A percentile compares a stretch with the other conserved stretches of the same genome.
Evolutionary conservation across 1,140 invertebrate species (phyloP).

Genomic region (Magallana ariakensis): DNA sequence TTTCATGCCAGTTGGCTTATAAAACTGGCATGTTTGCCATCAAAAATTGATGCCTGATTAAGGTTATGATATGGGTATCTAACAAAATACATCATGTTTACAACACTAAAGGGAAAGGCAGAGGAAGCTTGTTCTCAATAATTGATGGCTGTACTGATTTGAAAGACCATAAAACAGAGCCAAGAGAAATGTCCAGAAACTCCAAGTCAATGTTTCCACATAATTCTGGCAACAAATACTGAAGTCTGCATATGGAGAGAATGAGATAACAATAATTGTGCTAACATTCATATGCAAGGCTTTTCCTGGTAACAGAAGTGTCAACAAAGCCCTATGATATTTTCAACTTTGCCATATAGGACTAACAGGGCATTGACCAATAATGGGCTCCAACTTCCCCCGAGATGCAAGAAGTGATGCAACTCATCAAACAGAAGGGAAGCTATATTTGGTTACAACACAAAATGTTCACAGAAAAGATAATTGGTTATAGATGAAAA

Average conservation of each 20-base stretch:
- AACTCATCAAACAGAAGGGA: background rate
- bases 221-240: background rate
- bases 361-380: conserved; percentile 1
- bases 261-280: background rate
- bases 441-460: background rate
- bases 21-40: conserved; percentile 33
- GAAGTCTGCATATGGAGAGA: background rate
- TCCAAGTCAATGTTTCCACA: background rate
- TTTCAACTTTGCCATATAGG: background rate
- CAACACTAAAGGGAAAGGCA: background rate
- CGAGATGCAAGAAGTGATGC: background rate
- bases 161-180: conserved; percentile 29
- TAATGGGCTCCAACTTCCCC: background rate
- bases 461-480: background rate
- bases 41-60: conserved; percentile 33
- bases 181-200: background rate
- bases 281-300: background rate
- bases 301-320: background rate
- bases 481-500: background rate
- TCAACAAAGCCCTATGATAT: background rate
- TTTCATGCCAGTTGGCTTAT: conserved; percentile 10
- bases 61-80: conserved; percentile 36
- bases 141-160: conserved; percentile 32
- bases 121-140: conserved; percentile 20
- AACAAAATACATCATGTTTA: conserved; percentile 37